Conservation (phyloP, 2,113 vertebrate species). For the Chelonoidis abingdonii region DNA sequence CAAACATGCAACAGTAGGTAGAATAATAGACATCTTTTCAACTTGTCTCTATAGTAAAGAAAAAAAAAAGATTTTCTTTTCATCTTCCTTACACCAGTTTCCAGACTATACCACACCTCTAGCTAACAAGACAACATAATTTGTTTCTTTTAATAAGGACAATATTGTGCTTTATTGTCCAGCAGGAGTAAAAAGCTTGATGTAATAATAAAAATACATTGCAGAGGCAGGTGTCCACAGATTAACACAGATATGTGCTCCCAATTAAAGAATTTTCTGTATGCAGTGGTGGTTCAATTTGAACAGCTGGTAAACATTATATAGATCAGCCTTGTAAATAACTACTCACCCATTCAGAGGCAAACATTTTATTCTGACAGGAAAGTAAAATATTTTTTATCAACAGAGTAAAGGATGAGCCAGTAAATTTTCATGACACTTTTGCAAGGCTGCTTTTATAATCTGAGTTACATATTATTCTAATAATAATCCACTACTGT, state of each 20-base stretch:
- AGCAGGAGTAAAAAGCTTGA: not conserved
- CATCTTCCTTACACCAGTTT: not conserved
- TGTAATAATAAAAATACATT: not conserved
- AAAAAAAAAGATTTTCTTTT: not conserved
- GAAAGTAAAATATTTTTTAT: not conserved
- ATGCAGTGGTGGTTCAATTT: not conserved
- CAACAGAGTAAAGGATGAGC: not conserved
- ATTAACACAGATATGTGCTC: not conserved
- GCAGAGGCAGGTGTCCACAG: not conserved
- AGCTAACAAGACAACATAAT: conserved; percentile 8
- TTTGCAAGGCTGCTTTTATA: not conserved
- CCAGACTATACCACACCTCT: not conserved
- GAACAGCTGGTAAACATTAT: not conserved
- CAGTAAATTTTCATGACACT: not conserved
- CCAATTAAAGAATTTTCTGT: not conserved
- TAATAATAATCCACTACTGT: not conserved
- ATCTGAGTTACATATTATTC: not conserved
- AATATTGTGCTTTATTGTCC: not conserved
- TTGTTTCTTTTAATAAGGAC: not conserved
- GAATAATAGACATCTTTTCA: conserved; percentile 6
- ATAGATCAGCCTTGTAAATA: not conserved
- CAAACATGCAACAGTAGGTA: not conserved
- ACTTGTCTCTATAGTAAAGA: not conserved
- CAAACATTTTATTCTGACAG: not conserved
- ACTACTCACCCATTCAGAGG: not conserved